Conservation (phyloP, 2,888 invertebrate genomes). For the Amphipyra tragopoginis region DNA sequence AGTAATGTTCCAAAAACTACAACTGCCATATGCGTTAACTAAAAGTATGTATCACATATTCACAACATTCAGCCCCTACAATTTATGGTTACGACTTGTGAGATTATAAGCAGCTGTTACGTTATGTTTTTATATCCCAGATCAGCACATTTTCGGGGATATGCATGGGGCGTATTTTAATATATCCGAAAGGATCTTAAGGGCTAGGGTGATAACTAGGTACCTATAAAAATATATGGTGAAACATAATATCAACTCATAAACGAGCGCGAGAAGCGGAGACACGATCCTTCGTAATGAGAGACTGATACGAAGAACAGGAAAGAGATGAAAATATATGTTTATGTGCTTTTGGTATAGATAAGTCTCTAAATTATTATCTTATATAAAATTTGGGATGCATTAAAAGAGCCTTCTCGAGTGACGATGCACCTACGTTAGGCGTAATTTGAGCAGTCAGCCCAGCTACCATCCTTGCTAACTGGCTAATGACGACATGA, state of each 20-base stretch:
- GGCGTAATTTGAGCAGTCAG: too few species aligned
- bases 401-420: too few species aligned
- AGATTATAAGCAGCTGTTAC: constrained; percentile 56
- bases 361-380: too few species aligned
- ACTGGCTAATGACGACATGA: too few species aligned
- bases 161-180: constrained; percentile 45
- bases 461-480: too few species aligned
- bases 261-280: constrained; percentile 36
- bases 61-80: constrained; percentile 27
- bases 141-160: constrained; percentile 51
- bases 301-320: constrained; percentile 22
- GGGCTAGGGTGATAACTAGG: constrained; percentile 47
- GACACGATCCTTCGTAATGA: constrained; percentile 29
- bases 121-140: constrained; percentile 49
- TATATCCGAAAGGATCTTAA: constrained; percentile 46
- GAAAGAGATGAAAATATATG: constrained; percentile 1
- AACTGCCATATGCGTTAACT: constrained; percentile 12
- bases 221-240: constrained; percentile 45
- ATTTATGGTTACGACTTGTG: constrained; percentile 48
- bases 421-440: too few species aligned
- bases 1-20: not conserved
- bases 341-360: too few species aligned
- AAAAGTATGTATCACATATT: constrained; percentile 11
- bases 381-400: too few species aligned
- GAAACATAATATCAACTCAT: constrained; percentile 26